phyloP scores from a whole-genome alignment of 2,888 invertebrate genomes.

The Morpho helenor region DNA sequence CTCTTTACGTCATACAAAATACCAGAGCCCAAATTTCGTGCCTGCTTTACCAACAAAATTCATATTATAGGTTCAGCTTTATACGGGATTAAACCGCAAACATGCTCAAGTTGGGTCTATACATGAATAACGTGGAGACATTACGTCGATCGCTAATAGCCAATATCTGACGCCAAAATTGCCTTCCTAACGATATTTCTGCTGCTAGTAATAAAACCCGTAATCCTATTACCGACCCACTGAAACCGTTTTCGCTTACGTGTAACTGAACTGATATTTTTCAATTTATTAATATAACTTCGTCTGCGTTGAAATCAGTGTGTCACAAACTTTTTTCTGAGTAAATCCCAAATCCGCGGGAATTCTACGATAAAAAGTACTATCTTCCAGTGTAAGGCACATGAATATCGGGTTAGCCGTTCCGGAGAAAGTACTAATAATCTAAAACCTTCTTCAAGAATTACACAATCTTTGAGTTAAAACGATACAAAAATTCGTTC shows the following conservation, averaged over 20 bases:
- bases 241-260: conserved; percentile 53
- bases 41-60: conserved; percentile 20
- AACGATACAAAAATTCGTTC: not conserved
- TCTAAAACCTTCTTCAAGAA: not conserved
- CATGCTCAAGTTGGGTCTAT: conserved; percentile 51
- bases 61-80: conserved; percentile 27
- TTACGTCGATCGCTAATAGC: conserved; percentile 70
- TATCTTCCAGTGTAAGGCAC: too few relatives aligned
- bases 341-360: too few relatives aligned
- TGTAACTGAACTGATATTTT: conserved; percentile 13
- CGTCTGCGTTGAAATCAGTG: not conserved
- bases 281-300: conserved; percentile 1
- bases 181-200: conserved; percentile 76
- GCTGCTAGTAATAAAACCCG: conserved; percentile 70
- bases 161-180: conserved; percentile 76
- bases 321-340: too few relatives aligned
- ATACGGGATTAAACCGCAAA: conserved; percentile 45
- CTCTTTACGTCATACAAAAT: conserved; percentile 12
- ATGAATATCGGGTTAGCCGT: too few relatives aligned
- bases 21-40: conserved; percentile 17
- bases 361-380: too few relatives aligned
- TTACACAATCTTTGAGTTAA: not conserved
- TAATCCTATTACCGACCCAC: conserved; percentile 62
- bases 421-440: too few relatives aligned
- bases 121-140: conserved; percentile 67